Base-by-base conservation (phyloP, 2,797 vertebrate genomes). In the Anomalospiza imberbis region DNA sequence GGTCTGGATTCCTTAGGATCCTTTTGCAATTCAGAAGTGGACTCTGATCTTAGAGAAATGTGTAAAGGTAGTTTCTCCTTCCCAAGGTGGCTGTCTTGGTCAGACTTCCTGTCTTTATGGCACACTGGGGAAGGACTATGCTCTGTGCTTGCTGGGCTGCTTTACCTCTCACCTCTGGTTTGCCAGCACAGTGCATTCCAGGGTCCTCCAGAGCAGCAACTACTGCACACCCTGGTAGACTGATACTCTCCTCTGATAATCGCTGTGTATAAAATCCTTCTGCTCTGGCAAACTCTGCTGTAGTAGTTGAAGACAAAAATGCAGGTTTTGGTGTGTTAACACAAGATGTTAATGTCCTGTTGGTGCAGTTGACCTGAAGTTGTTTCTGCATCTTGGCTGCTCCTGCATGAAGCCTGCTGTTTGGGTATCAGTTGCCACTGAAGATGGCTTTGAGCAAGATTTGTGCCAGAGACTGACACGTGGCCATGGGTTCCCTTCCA, bases 181-280 rank as follows among this genome's bases (percentile, higher is more conserved):
- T 82, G 34, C 32, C 57, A 50, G 29, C 0, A 0, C 32, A n/a
- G 42, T 3, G 1, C 17, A 1, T 42, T 5, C 51, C 6, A 15
- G 42, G 13, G 6, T 44, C 10, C 13, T 66, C 21, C 40, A 54
- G 78, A 58, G 48, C 36, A 51, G 2, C 9, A 25, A 2, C 53
- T 70, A 68, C 40, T 68, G 7, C 36, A 7, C 6, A 1, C 13
- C 29, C 45, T 40, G 5, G 5, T 47, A 48, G 36, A 65, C 2
- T 38, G 24, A 17, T 25, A 9, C 19, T 76, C 25, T 70, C 17
- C 55, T 54, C 24, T 79, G 21, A 18, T 65, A 51, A 50, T 7
- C 29, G 9, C 38, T 42, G 25, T 18, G 3, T 36, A 6, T 31
- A 62, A 81, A 83, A 47, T 60, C 40, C 13, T 63, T 42, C 7